Evolutionary conservation across 1,140 invertebrate genomes (phyloP).

Genomic region (Brachionus plicatilis): DNA sequence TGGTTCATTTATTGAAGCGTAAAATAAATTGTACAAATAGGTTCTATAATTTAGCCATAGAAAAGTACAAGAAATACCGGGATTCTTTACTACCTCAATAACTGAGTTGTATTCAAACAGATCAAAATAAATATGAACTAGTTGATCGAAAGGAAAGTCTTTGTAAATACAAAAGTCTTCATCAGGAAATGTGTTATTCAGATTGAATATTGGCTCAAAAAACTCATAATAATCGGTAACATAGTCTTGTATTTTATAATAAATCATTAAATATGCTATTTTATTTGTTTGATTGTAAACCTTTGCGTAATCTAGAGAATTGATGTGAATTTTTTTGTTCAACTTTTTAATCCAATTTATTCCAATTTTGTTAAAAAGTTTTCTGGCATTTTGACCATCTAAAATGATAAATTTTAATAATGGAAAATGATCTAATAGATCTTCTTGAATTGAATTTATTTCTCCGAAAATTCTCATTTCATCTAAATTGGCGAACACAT

Average conservation of each 20-base stretch:
- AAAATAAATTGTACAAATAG: not conserved
- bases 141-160: not conserved
- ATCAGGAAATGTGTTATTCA: not conserved
- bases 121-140: not conserved
- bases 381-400: not conserved
- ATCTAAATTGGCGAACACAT: not conserved
- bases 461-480: not conserved
- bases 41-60: not conserved
- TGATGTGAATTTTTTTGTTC: not conserved
- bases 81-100: not conserved
- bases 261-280: not conserved
- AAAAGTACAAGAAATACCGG: not conserved
- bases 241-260: not conserved
- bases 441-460: constrained; percentile 8
- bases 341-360: not conserved
- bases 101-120: not conserved
- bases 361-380: not conserved
- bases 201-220: not conserved
- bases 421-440: not conserved
- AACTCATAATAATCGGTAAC: not conserved
- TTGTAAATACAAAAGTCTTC: constrained; percentile 10
- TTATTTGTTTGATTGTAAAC: not conserved
- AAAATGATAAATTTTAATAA: not conserved
- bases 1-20: not conserved
- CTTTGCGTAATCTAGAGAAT: not conserved